Evolutionary conservation across 2,888 invertebrate species (phyloP).

Genomic region (Monopis laevigella): DNA sequence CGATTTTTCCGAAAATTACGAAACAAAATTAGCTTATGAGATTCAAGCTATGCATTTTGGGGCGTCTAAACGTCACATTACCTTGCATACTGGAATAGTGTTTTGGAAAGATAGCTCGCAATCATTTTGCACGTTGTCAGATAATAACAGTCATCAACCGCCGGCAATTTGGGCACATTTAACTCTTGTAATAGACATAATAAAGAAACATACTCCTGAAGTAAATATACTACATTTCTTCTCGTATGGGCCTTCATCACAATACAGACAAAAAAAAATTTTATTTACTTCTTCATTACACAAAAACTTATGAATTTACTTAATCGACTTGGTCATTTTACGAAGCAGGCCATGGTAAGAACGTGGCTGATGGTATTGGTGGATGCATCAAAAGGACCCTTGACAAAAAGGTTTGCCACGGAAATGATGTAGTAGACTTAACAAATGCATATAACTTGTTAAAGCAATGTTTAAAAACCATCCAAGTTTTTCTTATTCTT

Average conservation of each 20-base stretch:
- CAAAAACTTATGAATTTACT: constrained; percentile 12
- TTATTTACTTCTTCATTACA: constrained; percentile 12
- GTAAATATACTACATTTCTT: constrained; percentile 14
- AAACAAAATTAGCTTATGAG: constrained; percentile 13
- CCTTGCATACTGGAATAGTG: constrained; percentile 16
- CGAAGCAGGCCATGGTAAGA: constrained; percentile 17
- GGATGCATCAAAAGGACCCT: constrained; percentile 15
- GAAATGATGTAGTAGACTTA: constrained; percentile 16
- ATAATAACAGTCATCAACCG: constrained; percentile 4
- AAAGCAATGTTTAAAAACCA: constrained; percentile 11
- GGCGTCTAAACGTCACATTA: constrained; percentile 16
- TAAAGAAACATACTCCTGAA: constrained; percentile 7
- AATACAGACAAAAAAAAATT: constrained; percentile 17
- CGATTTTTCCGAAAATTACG: constrained; percentile 17
- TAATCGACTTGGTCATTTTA: constrained; percentile 17
- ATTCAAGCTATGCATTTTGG: constrained; percentile 17
- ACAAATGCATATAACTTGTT: constrained; percentile 15
- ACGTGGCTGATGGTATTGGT: constrained; percentile 16
- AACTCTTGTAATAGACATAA: neutral
- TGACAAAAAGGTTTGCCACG: constrained; percentile 15
- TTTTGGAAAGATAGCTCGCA: constrained; percentile 13
- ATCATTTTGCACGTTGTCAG: constrained; percentile 14
- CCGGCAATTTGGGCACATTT: neutral
- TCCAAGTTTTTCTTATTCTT: constrained; percentile 11
- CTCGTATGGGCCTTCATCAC: constrained; percentile 14